phyloP scores from a whole-genome alignment of 2,797 vertebrate genomes.

The Diplodus sargus region DNA sequence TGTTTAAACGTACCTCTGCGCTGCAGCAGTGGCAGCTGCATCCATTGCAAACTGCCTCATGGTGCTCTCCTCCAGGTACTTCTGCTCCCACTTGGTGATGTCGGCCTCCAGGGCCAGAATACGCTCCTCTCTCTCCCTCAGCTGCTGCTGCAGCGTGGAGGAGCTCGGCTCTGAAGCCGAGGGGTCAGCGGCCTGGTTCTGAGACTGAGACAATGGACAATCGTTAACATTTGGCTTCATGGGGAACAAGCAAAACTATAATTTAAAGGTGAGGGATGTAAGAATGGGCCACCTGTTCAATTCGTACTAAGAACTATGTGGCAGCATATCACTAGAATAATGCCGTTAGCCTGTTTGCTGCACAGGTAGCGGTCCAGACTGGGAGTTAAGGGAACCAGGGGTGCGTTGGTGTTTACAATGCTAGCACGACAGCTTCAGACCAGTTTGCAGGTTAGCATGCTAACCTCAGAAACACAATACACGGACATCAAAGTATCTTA shows the following conservation, averaged over 20 bases:
- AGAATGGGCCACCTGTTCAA: too few species aligned
- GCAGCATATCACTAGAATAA: too few species aligned
- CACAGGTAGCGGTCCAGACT: too few species aligned
- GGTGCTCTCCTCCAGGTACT: constrained; percentile 96
- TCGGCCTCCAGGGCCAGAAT: constrained; percentile 95
- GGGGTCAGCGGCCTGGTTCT: constrained; percentile 44
- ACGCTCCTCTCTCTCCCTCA: constrained; percentile 94
- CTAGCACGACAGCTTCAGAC: too few species aligned
- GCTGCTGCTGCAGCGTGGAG: constrained; percentile 87
- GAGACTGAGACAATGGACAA: constrained; percentile 28
- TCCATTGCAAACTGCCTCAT: constrained; percentile 99
- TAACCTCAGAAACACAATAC: too few species aligned
- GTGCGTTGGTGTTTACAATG: too few species aligned
- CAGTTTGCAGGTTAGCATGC: too few species aligned
- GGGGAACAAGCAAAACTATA: background rate
- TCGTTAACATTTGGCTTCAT: constrained; percentile 1
- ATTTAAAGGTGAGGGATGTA: background rate
- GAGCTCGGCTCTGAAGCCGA: constrained; percentile 78
- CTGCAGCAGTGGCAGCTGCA: constrained; percentile 93
- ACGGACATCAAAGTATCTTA: too few species aligned
- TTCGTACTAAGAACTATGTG: too few species aligned
- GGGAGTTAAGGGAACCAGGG: too few species aligned
- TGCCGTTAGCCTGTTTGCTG: too few species aligned
- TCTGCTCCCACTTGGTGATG: constrained; percentile 99
- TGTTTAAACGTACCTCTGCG: constrained; percentile 84